Percentiles rank a stretch among this genome's conserved stretches.
These are phyloP conservation scores for Neoascia interrupta DNA, from an alignment of 2,888 invertebrate genomes.

Conservation along the genomic window DNA sequence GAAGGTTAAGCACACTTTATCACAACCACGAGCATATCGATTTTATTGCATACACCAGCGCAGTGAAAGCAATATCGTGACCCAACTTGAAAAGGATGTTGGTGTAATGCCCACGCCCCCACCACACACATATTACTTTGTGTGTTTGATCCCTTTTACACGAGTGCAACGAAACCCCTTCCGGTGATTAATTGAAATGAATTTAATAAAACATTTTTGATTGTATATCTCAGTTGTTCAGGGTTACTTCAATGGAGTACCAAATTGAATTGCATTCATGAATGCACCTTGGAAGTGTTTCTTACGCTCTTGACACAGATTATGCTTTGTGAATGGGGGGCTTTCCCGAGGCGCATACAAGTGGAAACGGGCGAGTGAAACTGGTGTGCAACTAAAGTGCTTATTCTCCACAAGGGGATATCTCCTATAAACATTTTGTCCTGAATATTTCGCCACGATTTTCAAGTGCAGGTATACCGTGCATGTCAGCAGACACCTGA, in stretches of 20 bases:
- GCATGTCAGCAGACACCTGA: too few species aligned
- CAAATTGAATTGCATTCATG: constrained; percentile 45
- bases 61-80: too few species aligned
- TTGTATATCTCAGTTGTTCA: constrained; percentile 28
- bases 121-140: too few species aligned
- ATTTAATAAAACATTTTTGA: constrained; percentile 33
- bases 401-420: not conserved
- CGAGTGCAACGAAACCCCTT: too few species aligned
- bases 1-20: constrained; percentile 33
- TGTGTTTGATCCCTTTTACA: too few species aligned
- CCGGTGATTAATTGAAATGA: constrained; percentile 48
- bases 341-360: not conserved
- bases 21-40: constrained; percentile 25
- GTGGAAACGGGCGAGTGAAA: constrained; percentile 25
- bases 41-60: constrained; percentile 3
- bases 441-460: not conserved
- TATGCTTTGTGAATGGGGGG: constrained; percentile 21
- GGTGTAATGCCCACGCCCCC: too few species aligned
- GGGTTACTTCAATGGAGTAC: constrained; percentile 19
- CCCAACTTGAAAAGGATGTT: too few species aligned
- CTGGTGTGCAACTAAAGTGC: constrained; percentile 1
- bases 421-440: constrained; percentile 2
- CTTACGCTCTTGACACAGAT: constrained; percentile 52
- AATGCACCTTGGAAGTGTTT: constrained; percentile 46
- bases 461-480: too few species aligned